Conservation (phyloP, 2,888 invertebrate genomes). For the Penaeus monodon region DNA sequence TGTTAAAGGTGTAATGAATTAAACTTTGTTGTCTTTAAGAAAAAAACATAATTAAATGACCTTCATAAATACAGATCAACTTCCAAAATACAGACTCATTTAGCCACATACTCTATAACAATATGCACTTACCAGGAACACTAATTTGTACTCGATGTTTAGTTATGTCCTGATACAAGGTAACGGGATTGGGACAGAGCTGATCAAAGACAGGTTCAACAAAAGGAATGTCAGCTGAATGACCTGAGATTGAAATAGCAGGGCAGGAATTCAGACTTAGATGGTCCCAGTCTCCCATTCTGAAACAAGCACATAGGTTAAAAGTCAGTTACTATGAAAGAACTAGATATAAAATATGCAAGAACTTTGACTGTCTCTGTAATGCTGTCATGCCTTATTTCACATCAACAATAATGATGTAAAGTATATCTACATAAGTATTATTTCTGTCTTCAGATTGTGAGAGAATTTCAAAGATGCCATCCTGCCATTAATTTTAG, state of each 20-base stretch:
- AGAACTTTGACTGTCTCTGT: too few relatives aligned
- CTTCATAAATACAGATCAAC: too few relatives aligned
- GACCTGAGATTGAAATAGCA: slow-evolving; percentile 5
- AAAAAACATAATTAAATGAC: too few relatives aligned
- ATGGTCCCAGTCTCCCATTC: slow-evolving; percentile 55
- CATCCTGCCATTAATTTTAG: too few relatives aligned
- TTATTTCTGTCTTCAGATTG: too few relatives aligned
- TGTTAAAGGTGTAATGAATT: slow-evolving; percentile 6
- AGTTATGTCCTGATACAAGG: slow-evolving; percentile 56
- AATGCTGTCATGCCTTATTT: too few relatives aligned
- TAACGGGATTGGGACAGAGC: slow-evolving; percentile 57
- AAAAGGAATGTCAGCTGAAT: slow-evolving; percentile 12
- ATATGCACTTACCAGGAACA: slow-evolving; percentile 50
- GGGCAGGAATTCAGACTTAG: slow-evolving; percentile 49
- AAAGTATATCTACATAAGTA: too few relatives aligned
- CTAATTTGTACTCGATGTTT: slow-evolving; percentile 51
- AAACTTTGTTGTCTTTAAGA: too few relatives aligned
- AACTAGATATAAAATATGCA: too few relatives aligned
- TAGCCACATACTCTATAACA: neutral
- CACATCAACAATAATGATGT: too few relatives aligned
- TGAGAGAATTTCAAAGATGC: too few relatives aligned
- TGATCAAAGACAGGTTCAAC: slow-evolving; percentile 47
- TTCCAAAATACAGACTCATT: neutral
- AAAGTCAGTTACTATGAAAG: neutral
- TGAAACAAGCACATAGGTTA: slow-evolving; percentile 6